A percentile compares a stretch with the other conserved stretches of the same genome.
Conservation (phyloP, 2,797 vertebrate species). For the Micropoecilia bifurca region DNA sequence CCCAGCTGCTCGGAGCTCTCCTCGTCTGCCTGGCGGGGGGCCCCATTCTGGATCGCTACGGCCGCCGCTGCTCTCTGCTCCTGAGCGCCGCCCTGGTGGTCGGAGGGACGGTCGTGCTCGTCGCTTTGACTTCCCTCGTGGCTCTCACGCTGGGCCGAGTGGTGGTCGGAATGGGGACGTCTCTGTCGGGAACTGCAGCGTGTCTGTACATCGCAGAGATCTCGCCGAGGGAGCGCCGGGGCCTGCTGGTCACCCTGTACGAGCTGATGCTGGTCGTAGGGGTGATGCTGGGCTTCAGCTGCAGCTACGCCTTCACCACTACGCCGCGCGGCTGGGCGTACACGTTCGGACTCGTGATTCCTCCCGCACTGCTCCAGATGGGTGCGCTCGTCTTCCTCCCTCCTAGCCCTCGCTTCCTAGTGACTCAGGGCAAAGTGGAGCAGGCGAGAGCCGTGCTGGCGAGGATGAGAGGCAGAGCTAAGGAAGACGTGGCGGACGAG, state of each 20-base stretch:
- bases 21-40: conserved; percentile 89
- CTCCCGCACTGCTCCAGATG: conserved; percentile 87
- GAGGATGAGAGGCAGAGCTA: conserved; percentile 78
- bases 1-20: conserved; percentile 90
- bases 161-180: conserved; percentile 89
- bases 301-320: conserved; percentile 88
- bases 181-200: conserved; percentile 89
- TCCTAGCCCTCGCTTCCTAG: conserved; percentile 91
- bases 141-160: conserved; percentile 85
- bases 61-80: conserved; percentile 88
- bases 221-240: conserved; percentile 89
- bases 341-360: conserved; percentile 90
- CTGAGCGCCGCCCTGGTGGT: conserved; percentile 86
- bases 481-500: conserved; percentile 81
- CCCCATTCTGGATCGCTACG: conserved; percentile 89
- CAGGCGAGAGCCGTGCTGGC: conserved; percentile 85
- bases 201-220: conserved; percentile 97
- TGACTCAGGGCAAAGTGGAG: conserved; percentile 85
- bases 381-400: conserved; percentile 89
- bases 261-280: conserved; percentile 94
- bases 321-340: conserved; percentile 89
- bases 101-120: conserved; percentile 83
- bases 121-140: conserved; percentile 81
- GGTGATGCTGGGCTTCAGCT: conserved; percentile 92
- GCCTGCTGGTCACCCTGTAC: conserved; percentile 91